Percentiles rank a stretch among this genome's conserved stretches.
Conservation (phyloP, 2,888 invertebrate species). For the Drosophila rellima region DNA sequence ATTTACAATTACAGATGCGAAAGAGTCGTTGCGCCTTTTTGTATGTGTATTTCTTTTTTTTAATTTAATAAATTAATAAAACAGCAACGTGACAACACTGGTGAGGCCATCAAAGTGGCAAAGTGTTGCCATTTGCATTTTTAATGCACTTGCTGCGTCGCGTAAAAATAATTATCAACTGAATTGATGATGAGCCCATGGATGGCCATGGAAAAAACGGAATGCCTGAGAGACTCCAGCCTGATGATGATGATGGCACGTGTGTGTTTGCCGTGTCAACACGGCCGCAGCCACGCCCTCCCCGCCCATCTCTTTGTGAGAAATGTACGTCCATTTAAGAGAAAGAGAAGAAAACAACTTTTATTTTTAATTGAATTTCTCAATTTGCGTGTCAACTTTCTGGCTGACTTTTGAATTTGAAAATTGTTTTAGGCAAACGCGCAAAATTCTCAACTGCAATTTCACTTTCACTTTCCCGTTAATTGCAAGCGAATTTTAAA, state of each 20-base stretch:
- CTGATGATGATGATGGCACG: conserved; percentile 38
- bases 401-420: conserved; percentile 46
- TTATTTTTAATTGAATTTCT: conserved; percentile 68
- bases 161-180: conserved; percentile 83
- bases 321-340: conserved; percentile 24
- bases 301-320: not conserved
- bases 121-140: conserved; percentile 84
- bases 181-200: conserved; percentile 74
- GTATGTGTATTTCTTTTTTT: conserved; percentile 36
- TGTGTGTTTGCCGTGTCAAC: conserved; percentile 56
- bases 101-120: conserved; percentile 79
- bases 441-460: conserved; percentile 33
- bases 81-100: conserved; percentile 76
- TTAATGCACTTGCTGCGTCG: conserved; percentile 79
- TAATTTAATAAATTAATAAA: conserved; percentile 83
- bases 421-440: conserved; percentile 38
- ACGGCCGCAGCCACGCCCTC: conserved; percentile 46
- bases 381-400: conserved; percentile 76
- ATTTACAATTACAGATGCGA: conserved; percentile 78
- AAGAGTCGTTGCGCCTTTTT: conserved; percentile 39
- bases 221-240: conserved; percentile 40
- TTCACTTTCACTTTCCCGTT: conserved; percentile 67
- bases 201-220: conserved; percentile 17
- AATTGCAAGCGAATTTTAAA: conserved; percentile 54
- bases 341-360: conserved; percentile 28